A percentile compares a stretch with the other conserved stretches of the same genome.
Conservation (phyloP, 2,888 invertebrate species). For the Protonemura montana region DNA sequence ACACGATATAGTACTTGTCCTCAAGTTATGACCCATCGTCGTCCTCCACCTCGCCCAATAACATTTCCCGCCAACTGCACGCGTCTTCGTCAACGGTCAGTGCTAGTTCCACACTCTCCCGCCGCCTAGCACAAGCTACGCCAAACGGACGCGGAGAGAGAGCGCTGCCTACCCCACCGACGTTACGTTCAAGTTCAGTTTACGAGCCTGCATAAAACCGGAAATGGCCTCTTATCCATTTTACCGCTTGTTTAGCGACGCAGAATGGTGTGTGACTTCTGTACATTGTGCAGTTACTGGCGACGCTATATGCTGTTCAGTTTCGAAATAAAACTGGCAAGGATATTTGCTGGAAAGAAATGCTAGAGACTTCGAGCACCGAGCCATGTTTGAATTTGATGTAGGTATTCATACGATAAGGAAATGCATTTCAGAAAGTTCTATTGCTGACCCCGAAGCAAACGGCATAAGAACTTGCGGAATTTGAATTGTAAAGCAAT, state of each 20-base stretch:
- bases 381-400: too few species aligned
- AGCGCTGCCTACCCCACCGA: not conserved
- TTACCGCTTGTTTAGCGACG: conserved; percentile 14
- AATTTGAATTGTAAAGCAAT: not conserved
- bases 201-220: conserved; percentile 26
- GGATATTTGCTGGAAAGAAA: not conserved
- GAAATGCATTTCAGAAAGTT: not conserved
- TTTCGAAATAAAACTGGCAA: not conserved
- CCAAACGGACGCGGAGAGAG: too few species aligned
- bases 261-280: conserved; percentile 1
- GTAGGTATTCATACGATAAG: too few species aligned
- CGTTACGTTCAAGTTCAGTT: not conserved
- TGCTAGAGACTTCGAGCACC: too few species aligned
- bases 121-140: not conserved
- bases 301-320: not conserved
- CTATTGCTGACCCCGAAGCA: not conserved
- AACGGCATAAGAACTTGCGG: not conserved
- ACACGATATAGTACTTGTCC: not conserved
- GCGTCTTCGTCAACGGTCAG: not conserved
- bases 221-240: conserved; percentile 7
- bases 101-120: not conserved
- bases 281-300: not conserved
- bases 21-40: conserved; percentile 18
- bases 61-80: not conserved
- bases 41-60: not conserved